These are phyloP conservation scores for Darevskia mixta DNA, from an alignment of 2,797 vertebrate species.

Conservation along the genomic window DNA sequence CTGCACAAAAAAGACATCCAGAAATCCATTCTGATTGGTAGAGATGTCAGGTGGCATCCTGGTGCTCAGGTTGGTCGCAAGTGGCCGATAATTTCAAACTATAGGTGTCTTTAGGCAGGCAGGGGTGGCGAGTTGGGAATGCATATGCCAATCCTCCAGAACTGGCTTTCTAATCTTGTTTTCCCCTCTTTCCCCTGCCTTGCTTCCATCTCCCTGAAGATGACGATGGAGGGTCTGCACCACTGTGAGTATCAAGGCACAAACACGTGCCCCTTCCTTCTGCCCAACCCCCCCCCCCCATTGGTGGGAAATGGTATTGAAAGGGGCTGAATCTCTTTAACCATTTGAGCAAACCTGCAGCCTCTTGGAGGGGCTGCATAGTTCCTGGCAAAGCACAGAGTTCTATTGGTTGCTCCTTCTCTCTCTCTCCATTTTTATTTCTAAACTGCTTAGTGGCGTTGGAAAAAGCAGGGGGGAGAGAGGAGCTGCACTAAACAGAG, in stretches of 20 bases:
- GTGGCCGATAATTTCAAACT: too few relatives aligned
- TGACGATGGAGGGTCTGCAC: constrained; percentile 92
- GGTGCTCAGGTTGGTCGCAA: too few relatives aligned
- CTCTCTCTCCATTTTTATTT: too few relatives aligned
- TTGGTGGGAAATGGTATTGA: not conserved
- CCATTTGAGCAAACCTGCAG: not conserved
- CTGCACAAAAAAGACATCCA: too few relatives aligned
- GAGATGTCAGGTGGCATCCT: too few relatives aligned
- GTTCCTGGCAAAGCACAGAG: not conserved
- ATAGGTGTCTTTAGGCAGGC: too few relatives aligned
- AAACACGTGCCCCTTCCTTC: too few relatives aligned
- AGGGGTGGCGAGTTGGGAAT: not conserved
- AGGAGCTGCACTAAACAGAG: not conserved
- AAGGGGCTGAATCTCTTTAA: too few relatives aligned
- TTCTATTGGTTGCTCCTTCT: not conserved
- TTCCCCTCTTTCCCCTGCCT: not conserved
- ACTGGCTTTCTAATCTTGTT: not conserved
- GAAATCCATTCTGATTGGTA: too few relatives aligned
- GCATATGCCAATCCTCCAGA: rapidly evolving
- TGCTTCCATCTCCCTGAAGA: constrained; percentile 77
- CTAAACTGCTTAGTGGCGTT: too few relatives aligned
- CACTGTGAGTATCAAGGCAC: constrained; percentile 87
- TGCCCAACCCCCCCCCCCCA: rapidly evolving
- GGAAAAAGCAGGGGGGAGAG: not conserved
- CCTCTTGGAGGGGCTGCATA: not conserved